Evolutionary conservation across 2,113 vertebrate species (phyloP).

Genomic region (Grammomys surdaster): DNA sequence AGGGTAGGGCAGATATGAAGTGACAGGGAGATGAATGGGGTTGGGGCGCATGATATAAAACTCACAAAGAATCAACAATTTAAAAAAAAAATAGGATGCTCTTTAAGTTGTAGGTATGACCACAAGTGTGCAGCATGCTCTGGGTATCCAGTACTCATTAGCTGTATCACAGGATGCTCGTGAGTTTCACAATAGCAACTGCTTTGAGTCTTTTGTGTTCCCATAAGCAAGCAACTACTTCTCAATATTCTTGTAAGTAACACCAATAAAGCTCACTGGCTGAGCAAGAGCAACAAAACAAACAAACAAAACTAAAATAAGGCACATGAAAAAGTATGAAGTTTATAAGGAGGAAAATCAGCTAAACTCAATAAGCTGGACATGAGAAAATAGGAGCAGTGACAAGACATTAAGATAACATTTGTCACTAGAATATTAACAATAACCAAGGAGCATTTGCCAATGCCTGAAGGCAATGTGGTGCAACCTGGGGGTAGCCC

Average conservation of each 20-base stretch:
- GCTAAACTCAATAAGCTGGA: not conserved
- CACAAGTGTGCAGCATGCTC: not conserved
- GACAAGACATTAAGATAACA: not conserved
- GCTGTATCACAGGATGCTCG: not conserved
- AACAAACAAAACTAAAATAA: not conserved
- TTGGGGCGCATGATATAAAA: not conserved
- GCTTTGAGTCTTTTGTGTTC: not conserved
- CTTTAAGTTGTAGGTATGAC: not conserved
- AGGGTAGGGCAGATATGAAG: not conserved
- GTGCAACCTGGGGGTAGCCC: not conserved
- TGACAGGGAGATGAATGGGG: not conserved
- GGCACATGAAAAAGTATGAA: not conserved
- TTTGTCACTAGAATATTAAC: not conserved
- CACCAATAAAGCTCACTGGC: not conserved
- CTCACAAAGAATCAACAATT: not conserved
- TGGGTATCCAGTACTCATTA: not conserved
- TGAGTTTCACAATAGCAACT: not conserved
- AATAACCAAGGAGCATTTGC: not conserved
- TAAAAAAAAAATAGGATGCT: not conserved
- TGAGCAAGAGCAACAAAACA: not conserved
- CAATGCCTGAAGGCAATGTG: not conserved
- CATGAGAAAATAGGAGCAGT: not conserved
- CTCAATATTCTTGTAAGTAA: not conserved
- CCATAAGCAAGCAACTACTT: not conserved
- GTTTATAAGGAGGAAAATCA: conserved; percentile 29